Percentiles rank a stretch among this genome's conserved stretches.
Conservation (phyloP, 2,113 vertebrate genomes). For the Microcebus jonahi region DNA sequence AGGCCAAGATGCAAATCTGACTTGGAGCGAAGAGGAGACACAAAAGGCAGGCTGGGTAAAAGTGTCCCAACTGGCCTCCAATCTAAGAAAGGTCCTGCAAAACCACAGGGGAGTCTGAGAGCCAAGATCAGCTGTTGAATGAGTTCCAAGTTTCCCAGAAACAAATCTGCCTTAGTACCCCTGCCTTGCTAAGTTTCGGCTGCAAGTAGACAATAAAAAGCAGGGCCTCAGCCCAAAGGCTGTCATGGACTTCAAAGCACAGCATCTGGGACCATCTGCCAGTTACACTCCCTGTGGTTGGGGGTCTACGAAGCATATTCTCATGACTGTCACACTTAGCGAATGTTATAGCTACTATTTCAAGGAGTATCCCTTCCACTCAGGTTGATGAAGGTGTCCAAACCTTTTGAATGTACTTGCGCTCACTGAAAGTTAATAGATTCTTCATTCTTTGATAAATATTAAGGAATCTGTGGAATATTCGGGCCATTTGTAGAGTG, state of each 20-base stretch:
- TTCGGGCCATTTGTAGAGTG: not conserved
- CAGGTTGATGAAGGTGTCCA: not conserved
- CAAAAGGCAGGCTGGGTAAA: not conserved
- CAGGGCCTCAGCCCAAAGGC: not conserved
- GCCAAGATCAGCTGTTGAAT: not conserved
- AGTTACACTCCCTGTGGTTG: not conserved
- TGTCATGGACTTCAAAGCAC: not conserved
- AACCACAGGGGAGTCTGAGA: not conserved
- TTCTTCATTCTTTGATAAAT: not conserved
- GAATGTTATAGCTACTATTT: not conserved
- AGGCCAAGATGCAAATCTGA: not conserved
- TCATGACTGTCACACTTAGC: not conserved
- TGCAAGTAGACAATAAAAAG: not conserved
- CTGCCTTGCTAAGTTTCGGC: not conserved
- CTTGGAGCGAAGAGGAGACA: accelerated
- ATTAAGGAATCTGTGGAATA: not conserved
- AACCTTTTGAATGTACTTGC: not conserved
- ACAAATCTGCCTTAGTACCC: not conserved
- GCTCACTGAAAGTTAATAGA: not conserved
- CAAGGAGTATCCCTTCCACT: not conserved
- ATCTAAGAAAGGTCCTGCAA: not conserved
- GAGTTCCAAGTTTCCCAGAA: not conserved
- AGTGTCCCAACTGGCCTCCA: not conserved
- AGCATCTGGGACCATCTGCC: not conserved
- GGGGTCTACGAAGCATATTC: not conserved